These are phyloP conservation scores for Morpho helenor DNA, from an alignment of 2,888 invertebrate genomes.

Conservation along the genomic window DNA sequence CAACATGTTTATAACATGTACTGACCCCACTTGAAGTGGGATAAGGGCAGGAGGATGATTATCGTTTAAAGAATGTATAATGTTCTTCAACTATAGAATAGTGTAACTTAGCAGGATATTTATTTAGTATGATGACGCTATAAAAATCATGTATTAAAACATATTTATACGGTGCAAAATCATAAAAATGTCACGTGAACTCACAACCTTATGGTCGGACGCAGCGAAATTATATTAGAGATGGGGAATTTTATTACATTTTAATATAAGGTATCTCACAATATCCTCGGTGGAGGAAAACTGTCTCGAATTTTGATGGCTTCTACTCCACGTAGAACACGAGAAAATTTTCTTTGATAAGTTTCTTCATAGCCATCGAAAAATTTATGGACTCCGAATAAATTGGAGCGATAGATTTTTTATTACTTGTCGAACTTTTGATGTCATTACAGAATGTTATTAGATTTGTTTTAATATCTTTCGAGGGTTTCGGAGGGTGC, in stretches of 20 bases:
- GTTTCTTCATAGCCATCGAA: constrained; percentile 34
- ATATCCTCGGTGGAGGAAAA: constrained; percentile 47
- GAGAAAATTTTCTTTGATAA: constrained; percentile 44
- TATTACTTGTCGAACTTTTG: constrained; percentile 29
- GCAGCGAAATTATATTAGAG: constrained; percentile 59
- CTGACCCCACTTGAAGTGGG: too few relatives aligned
- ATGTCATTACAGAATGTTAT: constrained; percentile 27
- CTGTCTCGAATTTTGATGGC: constrained; percentile 50
- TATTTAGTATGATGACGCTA: too few relatives aligned
- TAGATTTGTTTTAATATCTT: constrained; percentile 21
- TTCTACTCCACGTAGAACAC: constrained; percentile 39
- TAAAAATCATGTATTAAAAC: background rate
- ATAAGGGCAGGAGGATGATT: too few relatives aligned
- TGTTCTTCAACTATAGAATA: too few relatives aligned
- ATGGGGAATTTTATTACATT: constrained; percentile 65
- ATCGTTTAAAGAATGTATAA: too few relatives aligned
- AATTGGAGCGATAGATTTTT: constrained; percentile 32
- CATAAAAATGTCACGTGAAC: constrained; percentile 34
- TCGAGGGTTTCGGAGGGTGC: background rate
- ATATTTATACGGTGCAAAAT: constrained; percentile 19
- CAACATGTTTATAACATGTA: too few relatives aligned
- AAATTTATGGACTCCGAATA: constrained; percentile 36
- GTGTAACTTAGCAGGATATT: too few relatives aligned
- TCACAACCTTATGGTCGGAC: constrained; percentile 37
- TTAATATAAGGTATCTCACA: constrained; percentile 64